Percentiles rank a stretch among this genome's conserved stretches.
Evolutionary conservation across 2,888 invertebrate species (phyloP).

Genomic region (Lithophane socia): DNA sequence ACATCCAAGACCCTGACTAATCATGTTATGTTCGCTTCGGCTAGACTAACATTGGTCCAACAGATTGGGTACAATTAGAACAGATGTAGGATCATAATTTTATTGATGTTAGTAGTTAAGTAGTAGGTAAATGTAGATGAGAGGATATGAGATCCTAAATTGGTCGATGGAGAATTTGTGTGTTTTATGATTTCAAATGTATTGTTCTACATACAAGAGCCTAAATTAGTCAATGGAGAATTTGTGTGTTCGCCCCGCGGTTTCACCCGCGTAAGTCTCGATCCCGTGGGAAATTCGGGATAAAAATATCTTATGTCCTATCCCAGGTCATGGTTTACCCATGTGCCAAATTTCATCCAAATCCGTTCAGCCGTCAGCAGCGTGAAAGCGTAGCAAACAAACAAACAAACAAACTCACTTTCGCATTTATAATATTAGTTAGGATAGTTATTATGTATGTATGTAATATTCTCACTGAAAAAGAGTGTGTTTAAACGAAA

Average conservation of each 20-base stretch:
- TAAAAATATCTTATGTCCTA: no score
- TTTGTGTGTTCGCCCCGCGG: neutral
- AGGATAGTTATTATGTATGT: no score
- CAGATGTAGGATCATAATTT: neutral
- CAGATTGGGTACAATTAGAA: conserved; percentile 2
- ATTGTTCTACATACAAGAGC: neutral
- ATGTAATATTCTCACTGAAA: neutral
- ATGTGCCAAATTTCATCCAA: no score
- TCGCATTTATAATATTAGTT: no score
- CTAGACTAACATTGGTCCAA: neutral
- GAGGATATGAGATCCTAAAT: neutral
- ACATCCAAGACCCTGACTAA: neutral
- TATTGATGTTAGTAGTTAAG: conserved; percentile 8
- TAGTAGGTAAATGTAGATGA: neutral
- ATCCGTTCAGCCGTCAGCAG: no score
- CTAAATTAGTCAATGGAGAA: neutral
- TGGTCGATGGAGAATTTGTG: neutral
- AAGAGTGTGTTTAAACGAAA: neutral
- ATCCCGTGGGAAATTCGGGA: no score
- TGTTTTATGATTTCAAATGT: neutral
- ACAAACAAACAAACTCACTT: no score
- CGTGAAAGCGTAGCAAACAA: no score
- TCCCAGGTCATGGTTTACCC: no score
- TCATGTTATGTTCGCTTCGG: neutral
- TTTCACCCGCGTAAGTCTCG: no score